These are phyloP conservation scores for Archilochus colubris DNA, from an alignment of 2,113 vertebrate genomes.

Conservation along the genomic window DNA sequence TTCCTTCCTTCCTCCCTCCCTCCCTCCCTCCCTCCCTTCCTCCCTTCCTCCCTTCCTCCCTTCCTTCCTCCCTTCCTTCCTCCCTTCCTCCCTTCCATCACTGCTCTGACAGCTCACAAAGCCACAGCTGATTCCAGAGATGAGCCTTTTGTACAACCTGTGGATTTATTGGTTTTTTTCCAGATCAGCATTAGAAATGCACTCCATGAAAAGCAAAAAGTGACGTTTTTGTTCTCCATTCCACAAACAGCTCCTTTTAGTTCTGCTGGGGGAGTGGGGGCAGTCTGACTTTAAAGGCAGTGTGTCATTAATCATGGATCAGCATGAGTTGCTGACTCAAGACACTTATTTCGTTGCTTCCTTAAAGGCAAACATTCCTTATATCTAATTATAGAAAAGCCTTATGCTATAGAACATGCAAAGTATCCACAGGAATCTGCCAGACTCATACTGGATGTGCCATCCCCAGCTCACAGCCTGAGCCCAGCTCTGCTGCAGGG, in stretches of 20 bases:
- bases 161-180: background rate
- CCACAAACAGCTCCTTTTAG: background rate
- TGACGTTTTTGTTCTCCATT: background rate
- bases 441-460: background rate
- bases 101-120: background rate
- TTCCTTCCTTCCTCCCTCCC: too few relatives aligned
- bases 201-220: background rate
- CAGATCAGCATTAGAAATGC: background rate
- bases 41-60: background rate
- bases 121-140: background rate
- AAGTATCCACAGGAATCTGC: background rate
- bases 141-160: background rate
- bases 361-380: background rate
- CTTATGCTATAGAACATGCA: background rate
- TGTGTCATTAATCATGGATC: background rate
- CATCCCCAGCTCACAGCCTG: background rate
- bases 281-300: background rate
- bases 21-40: too few relatives aligned
- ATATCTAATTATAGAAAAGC: background rate
- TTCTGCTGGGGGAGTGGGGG: too few relatives aligned
- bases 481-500: background rate
- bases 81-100: too few relatives aligned
- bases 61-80: too few relatives aligned
- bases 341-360: background rate
- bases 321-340: background rate